Evolutionary conservation across 2,888 invertebrate genomes (phyloP).

Genomic region (Prosapia bicincta): DNA sequence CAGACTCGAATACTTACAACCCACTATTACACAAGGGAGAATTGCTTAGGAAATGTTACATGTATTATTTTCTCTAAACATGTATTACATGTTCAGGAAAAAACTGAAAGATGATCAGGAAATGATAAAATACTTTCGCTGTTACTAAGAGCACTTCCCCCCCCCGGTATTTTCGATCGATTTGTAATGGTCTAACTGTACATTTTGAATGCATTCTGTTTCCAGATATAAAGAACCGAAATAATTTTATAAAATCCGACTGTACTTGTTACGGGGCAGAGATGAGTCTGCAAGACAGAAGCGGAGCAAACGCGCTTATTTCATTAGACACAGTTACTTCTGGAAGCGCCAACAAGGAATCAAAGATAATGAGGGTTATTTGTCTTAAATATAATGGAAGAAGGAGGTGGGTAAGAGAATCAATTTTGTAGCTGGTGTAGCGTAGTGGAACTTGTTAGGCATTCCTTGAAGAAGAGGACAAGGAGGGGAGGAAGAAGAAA

Average conservation of each 20-base stretch:
- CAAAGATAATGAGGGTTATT: neutral
- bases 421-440: neutral
- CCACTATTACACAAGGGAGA: too few species aligned
- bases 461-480: neutral
- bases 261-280: neutral
- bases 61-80: too few species aligned
- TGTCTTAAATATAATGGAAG: neutral
- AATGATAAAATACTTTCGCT: too few species aligned
- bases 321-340: neutral
- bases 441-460: neutral
- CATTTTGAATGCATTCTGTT: too few species aligned
- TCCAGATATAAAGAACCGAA: too few species aligned
- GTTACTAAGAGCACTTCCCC: too few species aligned
- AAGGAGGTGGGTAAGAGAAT: neutral
- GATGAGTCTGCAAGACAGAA: neutral
- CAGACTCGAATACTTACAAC: too few species aligned
- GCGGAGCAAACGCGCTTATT: neutral
- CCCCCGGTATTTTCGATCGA: too few species aligned
- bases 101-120: too few species aligned
- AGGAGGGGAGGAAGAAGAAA: neutral
- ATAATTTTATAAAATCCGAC: neutral
- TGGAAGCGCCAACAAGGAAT: neutral
- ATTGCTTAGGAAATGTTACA: too few species aligned
- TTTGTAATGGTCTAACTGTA: too few species aligned
- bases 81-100: too few species aligned